Base-by-base conservation (phyloP, 2,113 vertebrate species). In the Deroptyus accipitrinus region DNA sequence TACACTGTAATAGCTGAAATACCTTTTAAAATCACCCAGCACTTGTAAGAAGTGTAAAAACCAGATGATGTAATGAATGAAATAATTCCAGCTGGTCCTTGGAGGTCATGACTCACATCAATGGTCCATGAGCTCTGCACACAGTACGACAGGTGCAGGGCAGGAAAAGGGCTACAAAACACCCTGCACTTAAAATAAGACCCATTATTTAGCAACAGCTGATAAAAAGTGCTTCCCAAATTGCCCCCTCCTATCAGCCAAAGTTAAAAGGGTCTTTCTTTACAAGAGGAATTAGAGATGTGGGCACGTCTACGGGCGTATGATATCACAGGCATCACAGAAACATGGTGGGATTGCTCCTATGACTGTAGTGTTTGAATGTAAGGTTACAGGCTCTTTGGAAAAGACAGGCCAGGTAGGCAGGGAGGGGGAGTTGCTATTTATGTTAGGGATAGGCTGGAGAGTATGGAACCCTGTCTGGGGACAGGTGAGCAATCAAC, bases 31-130 rank as follows among this genome's bases (percentile, higher is more conserved):
- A 69, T 61, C 41, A 42, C 8, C 11, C 30, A 46, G 13, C 0
- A 4, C 17, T 83, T 52, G 49, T 14, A 76, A 14, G 11, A 57
- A 86, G 18, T 2, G 33, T 10, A 66, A 70, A 90, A 70, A 80
- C 46, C 23, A 70, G 35, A 10, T 86, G 68, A 73, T 2, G 2
- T 25, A 54, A 88, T 1, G 46, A 49, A 49, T 31, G 10, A 25
- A 68, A 15, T 72, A 49, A 30, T 80, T 77, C 49, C 72, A 73
- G 44, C 1, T 0, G 1, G 31, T 46, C 44, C 55, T n/a, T 9
- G 46, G 44, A 54, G 31, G 15, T 27, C 0, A 1, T 8, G 14
- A 22, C 42, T 68, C 1, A 2, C 49, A 46, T 31, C 42, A 27
- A 57, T 1, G 1, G 15, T 16, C 72, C 24, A 11, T 28, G n/a